Conservation (phyloP, 1,140 invertebrate genomes). For the Drosophila bipectinata region DNA sequence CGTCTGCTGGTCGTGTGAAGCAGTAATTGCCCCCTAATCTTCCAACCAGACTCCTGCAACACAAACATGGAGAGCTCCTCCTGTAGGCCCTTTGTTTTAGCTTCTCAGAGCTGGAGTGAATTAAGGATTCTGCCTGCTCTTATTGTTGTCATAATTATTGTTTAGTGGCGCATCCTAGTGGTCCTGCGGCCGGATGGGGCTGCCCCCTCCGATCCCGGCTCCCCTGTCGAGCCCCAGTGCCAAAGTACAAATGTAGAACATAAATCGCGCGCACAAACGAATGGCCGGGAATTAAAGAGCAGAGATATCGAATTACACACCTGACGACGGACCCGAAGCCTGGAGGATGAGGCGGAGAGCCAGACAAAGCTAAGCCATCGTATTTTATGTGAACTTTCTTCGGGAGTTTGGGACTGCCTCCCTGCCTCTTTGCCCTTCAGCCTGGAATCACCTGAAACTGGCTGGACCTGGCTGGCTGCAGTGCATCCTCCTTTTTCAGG, state of each 20-base stretch:
- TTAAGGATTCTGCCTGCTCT: slow-evolving; percentile 39
- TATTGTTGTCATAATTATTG: slow-evolving; percentile 82
- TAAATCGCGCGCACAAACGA: slow-evolving; percentile 83
- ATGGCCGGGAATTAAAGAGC: slow-evolving; percentile 78
- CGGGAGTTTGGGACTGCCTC: slow-evolving; percentile 49
- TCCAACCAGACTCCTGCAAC: neutral
- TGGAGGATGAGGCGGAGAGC: slow-evolving; percentile 17
- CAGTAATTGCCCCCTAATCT: slow-evolving; percentile 80
- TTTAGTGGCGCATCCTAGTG: slow-evolving; percentile 78
- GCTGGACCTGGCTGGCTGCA: slow-evolving; percentile 42
- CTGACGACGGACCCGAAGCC: slow-evolving; percentile 64
- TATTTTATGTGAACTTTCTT: slow-evolving; percentile 81
- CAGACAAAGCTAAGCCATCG: slow-evolving; percentile 77
- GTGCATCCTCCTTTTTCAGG: slow-evolving; percentile 57
- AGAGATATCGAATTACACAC: slow-evolving; percentile 84
- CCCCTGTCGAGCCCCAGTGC: slow-evolving; percentile 10
- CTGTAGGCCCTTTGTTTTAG: slow-evolving; percentile 26
- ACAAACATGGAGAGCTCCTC: neutral
- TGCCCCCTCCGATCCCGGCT: neutral
- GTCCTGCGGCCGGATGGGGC: slow-evolving; percentile 63
- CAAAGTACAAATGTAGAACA: slow-evolving; percentile 76
- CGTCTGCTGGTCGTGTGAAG: slow-evolving; percentile 61
- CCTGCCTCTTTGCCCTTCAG: slow-evolving; percentile 1
- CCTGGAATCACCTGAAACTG: slow-evolving; percentile 13
- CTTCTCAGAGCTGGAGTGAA: slow-evolving; percentile 21